Percentiles rank a stretch among this genome's conserved stretches.
phyloP scores from a whole-genome alignment of 2,797 vertebrate genomes.

The Hippopotamyrus pictus region DNA sequence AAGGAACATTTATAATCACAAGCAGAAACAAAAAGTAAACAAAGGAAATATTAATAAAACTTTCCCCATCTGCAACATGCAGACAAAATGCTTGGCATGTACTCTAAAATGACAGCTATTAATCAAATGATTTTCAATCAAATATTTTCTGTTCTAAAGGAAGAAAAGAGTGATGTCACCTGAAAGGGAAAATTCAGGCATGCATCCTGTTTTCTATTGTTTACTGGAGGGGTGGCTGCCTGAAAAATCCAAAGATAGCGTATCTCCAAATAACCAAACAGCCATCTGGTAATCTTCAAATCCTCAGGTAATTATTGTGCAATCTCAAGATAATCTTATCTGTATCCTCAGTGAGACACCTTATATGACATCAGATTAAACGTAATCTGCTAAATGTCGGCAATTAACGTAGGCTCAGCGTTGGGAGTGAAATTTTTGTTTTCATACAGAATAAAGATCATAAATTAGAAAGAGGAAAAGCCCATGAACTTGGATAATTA shows the following conservation, averaged over 20 bases:
- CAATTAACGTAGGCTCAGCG: conserved; percentile 31
- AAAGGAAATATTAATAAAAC: background rate
- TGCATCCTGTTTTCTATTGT: background rate
- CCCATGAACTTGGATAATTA: conserved; percentile 49
- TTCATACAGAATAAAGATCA: conserved; percentile 45
- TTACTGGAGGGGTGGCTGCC: conserved; percentile 18
- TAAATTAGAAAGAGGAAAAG: conserved; percentile 34
- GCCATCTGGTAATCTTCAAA: conserved; percentile 49
- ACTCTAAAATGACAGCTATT: background rate
- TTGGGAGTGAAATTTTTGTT: conserved; percentile 27
- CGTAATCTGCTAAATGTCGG: conserved; percentile 15
- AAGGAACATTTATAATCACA: background rate
- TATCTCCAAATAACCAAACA: conserved; percentile 50
- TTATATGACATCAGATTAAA: conserved; percentile 29
- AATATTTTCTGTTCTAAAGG: background rate
- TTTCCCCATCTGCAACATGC: background rate
- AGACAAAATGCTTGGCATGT: background rate
- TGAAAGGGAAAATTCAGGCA: background rate
- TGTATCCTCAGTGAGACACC: conserved; percentile 35
- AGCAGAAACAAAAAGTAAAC: background rate
- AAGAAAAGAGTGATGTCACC: background rate
- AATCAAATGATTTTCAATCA: background rate
- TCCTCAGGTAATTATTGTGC: conserved; percentile 53
- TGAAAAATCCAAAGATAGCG: conserved; percentile 53
- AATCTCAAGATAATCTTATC: conserved; percentile 58